Evolutionary conservation across 2,113 vertebrate genomes (phyloP).

Genomic region (Brevimyrus niger): DNA sequence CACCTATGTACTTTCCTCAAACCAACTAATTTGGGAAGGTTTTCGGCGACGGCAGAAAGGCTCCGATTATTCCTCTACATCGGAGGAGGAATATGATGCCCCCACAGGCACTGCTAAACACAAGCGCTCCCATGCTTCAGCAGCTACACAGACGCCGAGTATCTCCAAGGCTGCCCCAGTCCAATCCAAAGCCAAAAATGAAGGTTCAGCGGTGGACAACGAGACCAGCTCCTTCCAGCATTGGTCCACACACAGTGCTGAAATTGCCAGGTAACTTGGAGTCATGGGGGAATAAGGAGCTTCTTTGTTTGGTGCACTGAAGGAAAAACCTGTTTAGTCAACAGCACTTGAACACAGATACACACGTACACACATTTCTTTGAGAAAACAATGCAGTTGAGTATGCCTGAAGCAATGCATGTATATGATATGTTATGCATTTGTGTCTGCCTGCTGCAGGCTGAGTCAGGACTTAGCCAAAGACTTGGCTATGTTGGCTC

Average conservation of each 20-base stretch:
- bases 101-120: conserved; percentile 85
- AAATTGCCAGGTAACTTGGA: conserved; percentile 71
- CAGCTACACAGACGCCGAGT: conserved; percentile 75
- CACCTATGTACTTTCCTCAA: neutral
- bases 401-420: neutral
- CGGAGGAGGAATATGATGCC: conserved; percentile 92
- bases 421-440: neutral
- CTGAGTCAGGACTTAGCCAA: conserved; percentile 96
- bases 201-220: conserved; percentile 47
- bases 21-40: conserved; percentile 58
- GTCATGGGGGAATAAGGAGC: neutral
- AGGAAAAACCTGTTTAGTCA: neutral
- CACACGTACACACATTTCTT: neutral
- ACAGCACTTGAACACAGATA: neutral
- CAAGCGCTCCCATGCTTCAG: conserved; percentile 86
- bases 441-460: conserved; percentile 44
- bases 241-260: conserved; percentile 83
- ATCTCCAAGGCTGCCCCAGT: conserved; percentile 32
- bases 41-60: conserved; percentile 83
- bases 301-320: neutral
- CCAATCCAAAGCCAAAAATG: neutral
- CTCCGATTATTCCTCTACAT: conserved; percentile 94
- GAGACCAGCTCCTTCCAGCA: conserved; percentile 63
- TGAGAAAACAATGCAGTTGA: neutral
- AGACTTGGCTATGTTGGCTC: conserved; percentile 88